These are phyloP conservation scores for Dipodomys stephensi DNA, from an alignment of 2,113 vertebrate genomes.

Conservation along the genomic window DNA sequence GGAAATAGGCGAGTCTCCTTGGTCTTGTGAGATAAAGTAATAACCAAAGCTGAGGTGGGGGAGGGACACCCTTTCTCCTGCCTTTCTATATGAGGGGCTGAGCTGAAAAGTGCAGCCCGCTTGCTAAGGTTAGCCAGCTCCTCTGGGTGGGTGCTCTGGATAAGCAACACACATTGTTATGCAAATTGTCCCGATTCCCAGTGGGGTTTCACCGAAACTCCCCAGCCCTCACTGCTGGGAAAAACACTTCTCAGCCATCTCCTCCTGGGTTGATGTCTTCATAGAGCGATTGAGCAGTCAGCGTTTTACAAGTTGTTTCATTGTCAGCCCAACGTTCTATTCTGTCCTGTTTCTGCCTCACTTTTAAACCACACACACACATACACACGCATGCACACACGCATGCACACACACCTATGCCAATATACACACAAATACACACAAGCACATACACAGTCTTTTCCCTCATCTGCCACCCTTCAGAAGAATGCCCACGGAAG, in stretches of 20 bases:
- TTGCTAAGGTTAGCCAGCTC: slow-evolving; percentile 70
- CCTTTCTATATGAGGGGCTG: slow-evolving; percentile 59
- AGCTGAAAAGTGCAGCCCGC: slow-evolving; percentile 76
- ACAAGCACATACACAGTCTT: background rate
- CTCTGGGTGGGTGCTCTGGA: slow-evolving; percentile 73
- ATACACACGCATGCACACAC: background rate
- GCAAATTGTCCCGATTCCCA: slow-evolving; percentile 82
- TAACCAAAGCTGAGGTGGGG: background rate
- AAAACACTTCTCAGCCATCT: slow-evolving; percentile 72
- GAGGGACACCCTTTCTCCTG: background rate
- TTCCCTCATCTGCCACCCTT: background rate
- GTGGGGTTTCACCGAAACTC: slow-evolving; percentile 69
- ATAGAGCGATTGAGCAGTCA: slow-evolving; percentile 32
- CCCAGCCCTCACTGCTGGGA: slow-evolving; percentile 65
- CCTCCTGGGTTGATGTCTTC: slow-evolving; percentile 57
- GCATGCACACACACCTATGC: too few relatives aligned
- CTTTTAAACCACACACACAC: background rate
- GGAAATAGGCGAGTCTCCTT: slow-evolving; percentile 58
- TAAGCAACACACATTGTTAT: slow-evolving; percentile 84
- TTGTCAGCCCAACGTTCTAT: slow-evolving; percentile 44
- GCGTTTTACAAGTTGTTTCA: slow-evolving; percentile 29
- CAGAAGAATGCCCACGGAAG: background rate
- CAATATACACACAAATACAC: too few relatives aligned
- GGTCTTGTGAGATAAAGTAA: background rate
- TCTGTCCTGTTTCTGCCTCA: background rate